Percentiles rank a stretch among this genome's conserved stretches.
Evolutionary conservation across 2,888 invertebrate genomes (phyloP).

Genomic region (Eumerus sabulonum): DNA sequence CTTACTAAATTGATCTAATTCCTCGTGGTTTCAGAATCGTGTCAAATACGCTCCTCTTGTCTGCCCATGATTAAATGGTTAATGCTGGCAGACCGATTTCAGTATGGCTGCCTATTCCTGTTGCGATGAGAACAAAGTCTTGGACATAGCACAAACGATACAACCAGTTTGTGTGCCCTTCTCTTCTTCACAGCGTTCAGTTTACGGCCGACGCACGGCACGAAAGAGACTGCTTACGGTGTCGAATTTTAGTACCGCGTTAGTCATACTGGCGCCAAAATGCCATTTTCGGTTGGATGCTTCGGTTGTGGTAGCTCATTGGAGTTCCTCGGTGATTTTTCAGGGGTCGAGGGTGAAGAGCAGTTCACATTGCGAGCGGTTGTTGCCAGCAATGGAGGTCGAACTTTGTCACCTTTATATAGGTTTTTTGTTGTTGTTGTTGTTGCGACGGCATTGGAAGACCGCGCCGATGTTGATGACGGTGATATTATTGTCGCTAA

Average conservation of each 20-base stretch:
- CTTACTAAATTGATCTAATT: slow-evolving; percentile 93
- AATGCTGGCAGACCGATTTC: slow-evolving; percentile 89
- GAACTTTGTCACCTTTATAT: slow-evolving; percentile 67
- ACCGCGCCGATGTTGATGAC: too few relatives aligned
- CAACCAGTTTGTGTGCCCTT: slow-evolving; percentile 82
- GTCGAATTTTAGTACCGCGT: slow-evolving; percentile 98
- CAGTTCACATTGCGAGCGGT: slow-evolving; percentile 42
- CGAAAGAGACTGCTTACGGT: slow-evolving; percentile 93
- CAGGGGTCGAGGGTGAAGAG: slow-evolving; percentile 60
- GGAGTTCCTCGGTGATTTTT: slow-evolving; percentile 79
- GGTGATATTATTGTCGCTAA: slow-evolving; percentile 69
- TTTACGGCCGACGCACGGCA: slow-evolving; percentile 93
- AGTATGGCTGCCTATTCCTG: slow-evolving; percentile 83
- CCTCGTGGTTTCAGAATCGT: slow-evolving; percentile 85
- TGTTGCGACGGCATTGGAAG: background rate
- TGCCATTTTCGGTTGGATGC: slow-evolving; percentile 85
- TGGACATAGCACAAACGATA: slow-evolving; percentile 91
- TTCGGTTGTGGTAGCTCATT: slow-evolving; percentile 87
- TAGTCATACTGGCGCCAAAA: slow-evolving; percentile 94
- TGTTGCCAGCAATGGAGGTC: slow-evolving; percentile 57
- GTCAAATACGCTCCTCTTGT: slow-evolving; percentile 93
- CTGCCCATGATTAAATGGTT: slow-evolving; percentile 92
- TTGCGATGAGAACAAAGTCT: slow-evolving; percentile 86
- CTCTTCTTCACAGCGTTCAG: slow-evolving; percentile 89
- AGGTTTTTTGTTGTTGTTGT: slow-evolving; percentile 50